Evolutionary conservation across 2,888 invertebrate genomes (phyloP).

Genomic region (Proisotoma minuta): DNA sequence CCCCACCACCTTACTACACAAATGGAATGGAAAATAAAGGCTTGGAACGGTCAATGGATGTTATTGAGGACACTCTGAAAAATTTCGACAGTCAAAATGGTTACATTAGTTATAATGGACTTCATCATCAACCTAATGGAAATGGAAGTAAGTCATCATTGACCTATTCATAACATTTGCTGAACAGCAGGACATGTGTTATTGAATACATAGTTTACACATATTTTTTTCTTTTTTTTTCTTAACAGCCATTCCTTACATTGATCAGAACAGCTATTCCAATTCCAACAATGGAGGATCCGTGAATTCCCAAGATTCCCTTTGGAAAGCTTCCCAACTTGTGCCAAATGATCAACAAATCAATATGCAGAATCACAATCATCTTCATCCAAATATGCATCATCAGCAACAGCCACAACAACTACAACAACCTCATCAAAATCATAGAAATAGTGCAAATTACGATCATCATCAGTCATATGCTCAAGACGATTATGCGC

Average conservation of each 20-base stretch:
- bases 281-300: conserved; percentile 93
- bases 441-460: conserved; percentile 41
- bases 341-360: conserved; percentile 41
- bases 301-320: conserved; percentile 87
- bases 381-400: conserved; percentile 60
- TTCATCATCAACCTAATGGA: conserved; percentile 55
- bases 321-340: conserved; percentile 64
- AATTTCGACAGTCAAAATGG: conserved; percentile 68
- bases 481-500: conserved; percentile 43
- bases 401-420: conserved; percentile 54
- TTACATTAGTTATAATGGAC: conserved; percentile 71
- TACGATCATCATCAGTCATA: conserved; percentile 46
- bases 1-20: conserved; percentile 83
- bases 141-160: conserved; percentile 64
- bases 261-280: conserved; percentile 80
- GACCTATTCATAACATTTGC: too few relatives aligned
- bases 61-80: conserved; percentile 72
- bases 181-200: neutral
- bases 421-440: conserved; percentile 35
- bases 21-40: conserved; percentile 87
- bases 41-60: conserved; percentile 80
- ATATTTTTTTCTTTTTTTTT: conserved; percentile 14
- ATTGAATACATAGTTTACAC: neutral
- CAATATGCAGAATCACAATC: conserved; percentile 32
- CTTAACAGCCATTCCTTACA: conserved; percentile 53